Percentiles rank a stretch among this genome's conserved stretches.
Evolutionary conservation across 1,140 invertebrate species (phyloP).

Genomic region (Oncopodura yosiiana): DNA sequence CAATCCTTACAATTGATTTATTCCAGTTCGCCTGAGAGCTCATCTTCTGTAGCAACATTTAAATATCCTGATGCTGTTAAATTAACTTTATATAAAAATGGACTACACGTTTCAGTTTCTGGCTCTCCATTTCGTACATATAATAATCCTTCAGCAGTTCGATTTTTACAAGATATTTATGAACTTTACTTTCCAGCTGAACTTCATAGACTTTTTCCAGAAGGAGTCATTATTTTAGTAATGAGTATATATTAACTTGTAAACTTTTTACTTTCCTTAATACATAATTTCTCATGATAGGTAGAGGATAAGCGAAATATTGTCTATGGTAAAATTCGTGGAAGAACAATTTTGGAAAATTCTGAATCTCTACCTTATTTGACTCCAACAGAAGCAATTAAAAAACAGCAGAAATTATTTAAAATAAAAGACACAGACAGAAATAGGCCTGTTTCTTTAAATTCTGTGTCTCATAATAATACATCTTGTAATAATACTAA

Average conservation of each 20-base stretch:
- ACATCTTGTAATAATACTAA: no score
- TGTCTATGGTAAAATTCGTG: neutral
- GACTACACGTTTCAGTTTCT: slow-evolving; percentile 9
- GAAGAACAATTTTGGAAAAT: neutral
- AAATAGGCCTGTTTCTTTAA: no score
- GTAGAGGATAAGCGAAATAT: neutral
- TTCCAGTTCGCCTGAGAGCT: neutral
- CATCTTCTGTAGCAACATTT: neutral
- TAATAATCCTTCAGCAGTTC: neutral
- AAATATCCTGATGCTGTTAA: slow-evolving; percentile 10
- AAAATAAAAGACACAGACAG: no score
- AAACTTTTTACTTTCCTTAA: neutral
- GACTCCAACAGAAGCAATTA: no score
- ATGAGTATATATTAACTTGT: neutral
- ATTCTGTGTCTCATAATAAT: no score
- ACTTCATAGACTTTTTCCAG: slow-evolving; percentile 18
- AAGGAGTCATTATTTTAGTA: slow-evolving; percentile 25
- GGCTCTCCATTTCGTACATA: slow-evolving; percentile 11
- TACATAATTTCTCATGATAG: neutral
- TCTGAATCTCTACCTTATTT: no score
- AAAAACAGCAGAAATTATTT: no score
- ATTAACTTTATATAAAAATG: slow-evolving; percentile 27
- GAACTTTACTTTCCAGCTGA: slow-evolving; percentile 29
- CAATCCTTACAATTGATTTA: slow-evolving; percentile 14
- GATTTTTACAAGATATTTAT: slow-evolving; percentile 24